These are phyloP conservation scores for Drosophila borealis DNA, from an alignment of 2,888 invertebrate genomes.

Conservation along the genomic window DNA sequence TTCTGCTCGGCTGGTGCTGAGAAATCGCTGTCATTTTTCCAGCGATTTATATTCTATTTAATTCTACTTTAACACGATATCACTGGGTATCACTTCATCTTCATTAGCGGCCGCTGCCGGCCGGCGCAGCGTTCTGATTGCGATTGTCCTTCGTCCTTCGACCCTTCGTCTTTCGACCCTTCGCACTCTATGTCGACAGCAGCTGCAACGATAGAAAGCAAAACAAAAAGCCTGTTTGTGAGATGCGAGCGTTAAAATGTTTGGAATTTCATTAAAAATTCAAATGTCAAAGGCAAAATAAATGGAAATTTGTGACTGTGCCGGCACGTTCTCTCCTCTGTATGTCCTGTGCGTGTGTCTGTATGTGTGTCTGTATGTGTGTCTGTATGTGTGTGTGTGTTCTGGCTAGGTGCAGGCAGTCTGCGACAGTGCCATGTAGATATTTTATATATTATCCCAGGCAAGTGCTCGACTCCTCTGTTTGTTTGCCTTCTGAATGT, in stretches of 20 bases:
- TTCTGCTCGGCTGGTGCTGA: conserved; percentile 73
- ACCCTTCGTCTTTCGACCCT: not conserved
- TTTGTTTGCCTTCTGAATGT: conserved; percentile 68
- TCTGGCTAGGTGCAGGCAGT: conserved; percentile 5
- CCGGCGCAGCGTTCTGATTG: conserved; percentile 32
- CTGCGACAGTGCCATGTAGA: conserved; percentile 12
- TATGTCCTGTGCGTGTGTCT: not conserved
- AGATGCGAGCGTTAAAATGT: conserved; percentile 69
- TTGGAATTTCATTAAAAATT: conserved; percentile 81
- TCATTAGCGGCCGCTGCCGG: conserved; percentile 64
- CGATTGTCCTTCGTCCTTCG: conserved; percentile 12
- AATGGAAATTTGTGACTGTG: conserved; percentile 69
- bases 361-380: conserved; percentile 11
- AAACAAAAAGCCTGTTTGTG: conserved; percentile 53
- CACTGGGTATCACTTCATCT: conserved; percentile 73
- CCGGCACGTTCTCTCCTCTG: conserved; percentile 57
- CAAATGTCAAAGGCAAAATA: conserved; percentile 79
- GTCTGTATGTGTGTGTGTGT: conserved; percentile 8
- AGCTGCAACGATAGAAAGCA: conserved; percentile 47
- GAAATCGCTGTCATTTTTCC: conserved; percentile 77
- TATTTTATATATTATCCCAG: conserved; percentile 45
- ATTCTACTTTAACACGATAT: conserved; percentile 70
- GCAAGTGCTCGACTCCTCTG: conserved; percentile 23
- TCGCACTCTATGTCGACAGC: conserved; percentile 25
- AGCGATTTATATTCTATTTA: conserved; percentile 80